Percentiles rank a stretch among this genome's conserved stretches.
phyloP scores from a whole-genome alignment of 1,140 invertebrate genomes.

The Delia radicum region DNA sequence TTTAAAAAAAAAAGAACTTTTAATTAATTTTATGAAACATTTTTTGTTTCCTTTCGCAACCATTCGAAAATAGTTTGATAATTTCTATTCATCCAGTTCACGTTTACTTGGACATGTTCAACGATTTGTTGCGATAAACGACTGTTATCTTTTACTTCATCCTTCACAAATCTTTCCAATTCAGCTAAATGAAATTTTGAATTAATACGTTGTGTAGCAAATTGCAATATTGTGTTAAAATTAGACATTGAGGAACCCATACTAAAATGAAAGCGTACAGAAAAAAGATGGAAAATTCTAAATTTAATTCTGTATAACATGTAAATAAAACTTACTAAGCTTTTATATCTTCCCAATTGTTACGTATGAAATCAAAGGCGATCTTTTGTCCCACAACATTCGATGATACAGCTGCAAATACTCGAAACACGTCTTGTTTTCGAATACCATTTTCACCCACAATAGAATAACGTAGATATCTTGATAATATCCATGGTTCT shows the following conservation, averaged over 20 bases:
- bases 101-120: conserved; percentile 76
- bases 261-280: no score
- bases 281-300: conserved; percentile 5
- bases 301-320: background rate
- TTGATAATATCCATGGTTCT: conserved; percentile 74
- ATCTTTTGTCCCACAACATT: conserved; percentile 73
- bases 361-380: conserved; percentile 72
- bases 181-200: conserved; percentile 73
- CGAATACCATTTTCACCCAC: conserved; percentile 70
- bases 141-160: conserved; percentile 64
- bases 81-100: conserved; percentile 77
- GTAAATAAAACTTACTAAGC: conserved; percentile 66
- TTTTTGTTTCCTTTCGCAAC: conserved; percentile 56
- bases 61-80: conserved; percentile 72
- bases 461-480: conserved; percentile 71
- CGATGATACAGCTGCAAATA: conserved; percentile 70
- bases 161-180: conserved; percentile 67
- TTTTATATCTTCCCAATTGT: conserved; percentile 70
- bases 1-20: background rate
- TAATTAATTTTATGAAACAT: no score
- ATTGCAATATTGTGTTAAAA: conserved; percentile 72
- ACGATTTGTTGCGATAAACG: conserved; percentile 75
- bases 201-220: conserved; percentile 70
- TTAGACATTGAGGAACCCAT: conserved; percentile 69
- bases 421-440: conserved; percentile 74